Base-by-base conservation (phyloP, 2,888 invertebrate species). In the Thumatha senex region DNA sequence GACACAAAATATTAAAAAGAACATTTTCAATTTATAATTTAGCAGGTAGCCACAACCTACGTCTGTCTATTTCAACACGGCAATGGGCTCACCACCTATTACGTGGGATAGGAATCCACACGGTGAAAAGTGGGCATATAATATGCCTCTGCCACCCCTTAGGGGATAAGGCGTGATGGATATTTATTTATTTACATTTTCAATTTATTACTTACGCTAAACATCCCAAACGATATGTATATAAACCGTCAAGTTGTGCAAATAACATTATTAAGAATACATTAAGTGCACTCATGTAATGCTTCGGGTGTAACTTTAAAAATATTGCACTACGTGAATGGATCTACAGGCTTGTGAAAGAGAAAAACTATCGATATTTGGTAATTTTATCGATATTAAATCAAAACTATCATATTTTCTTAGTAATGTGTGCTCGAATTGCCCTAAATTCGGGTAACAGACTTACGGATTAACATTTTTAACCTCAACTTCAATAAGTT, bases 211-310 rank as follows among this genome's bases (percentile, higher is more conserved):
- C n/a, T n/a, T n/a, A n/a, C n/a, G n/a, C n/a, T n/a, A n/a, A n/a
- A n/a, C n/a, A n/a, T n/a, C n/a, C n/a, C n/a, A n/a, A n/a, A n/a
- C n/a, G n/a, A n/a, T n/a, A n/a, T n/a, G n/a, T n/a, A n/a, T n/a
- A n/a, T n/a, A n/a, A n/a, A n/a, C n/a, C n/a, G 46, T 11, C 30
- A 39, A 44, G 36, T 24, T 48, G 49, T 58, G 64, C 59, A 61
- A 55, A 39, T 53, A 49, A 51, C 42, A 55, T 67, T 67, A 63
- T 70, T 61, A 67, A 60, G 54, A 69, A 71, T 67, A 61, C 70
- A 70, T 69, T 70, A 69, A 60, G 46, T 54, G 51, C 53, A 57
- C 54, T 54, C 60, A 35, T 46, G 53, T 53, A 41, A 46, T 44
- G 44, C 53, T 48, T 58, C 46, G 30, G 45, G 57, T 56, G 44